These are phyloP conservation scores for Entomobrya multifasciata DNA, from an alignment of 2,888 invertebrate genomes.

Conservation along the genomic window DNA sequence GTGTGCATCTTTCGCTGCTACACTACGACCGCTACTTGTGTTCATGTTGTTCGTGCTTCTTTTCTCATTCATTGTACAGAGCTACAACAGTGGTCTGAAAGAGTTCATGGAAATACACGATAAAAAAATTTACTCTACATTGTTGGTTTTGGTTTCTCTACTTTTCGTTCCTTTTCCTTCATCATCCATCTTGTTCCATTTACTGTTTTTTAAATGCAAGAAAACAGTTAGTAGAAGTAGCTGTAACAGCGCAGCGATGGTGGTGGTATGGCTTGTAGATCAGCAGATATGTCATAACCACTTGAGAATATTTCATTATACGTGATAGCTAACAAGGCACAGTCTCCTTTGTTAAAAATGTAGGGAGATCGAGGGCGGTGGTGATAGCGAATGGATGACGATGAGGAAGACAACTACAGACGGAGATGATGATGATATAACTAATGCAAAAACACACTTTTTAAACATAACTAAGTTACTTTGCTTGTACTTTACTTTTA, in stretches of 20 bases:
- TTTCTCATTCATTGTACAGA: slow-evolving; percentile 8
- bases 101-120: no score
- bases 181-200: slow-evolving; percentile 58
- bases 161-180: slow-evolving; percentile 15
- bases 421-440: slow-evolving; percentile 36
- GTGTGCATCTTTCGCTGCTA: slow-evolving; percentile 51
- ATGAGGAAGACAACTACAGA: no score
- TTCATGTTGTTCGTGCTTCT: neutral
- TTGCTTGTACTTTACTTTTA: slow-evolving; percentile 13
- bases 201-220: no score
- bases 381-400: no score
- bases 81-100: no score
- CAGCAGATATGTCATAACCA: slow-evolving; percentile 67
- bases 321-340: no score
- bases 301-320: slow-evolving; percentile 51
- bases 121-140: no score
- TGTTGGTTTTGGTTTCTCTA: slow-evolving; percentile 12
- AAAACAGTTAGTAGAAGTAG: no score
- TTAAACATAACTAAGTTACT: slow-evolving; percentile 59
- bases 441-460: slow-evolving; percentile 64
- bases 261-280: no score
- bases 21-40: neutral
- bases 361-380: neutral
- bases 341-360: neutral
- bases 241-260: no score